These are phyloP conservation scores for Orgyia antiqua DNA, from an alignment of 2,888 invertebrate genomes.

Conservation along the genomic window DNA sequence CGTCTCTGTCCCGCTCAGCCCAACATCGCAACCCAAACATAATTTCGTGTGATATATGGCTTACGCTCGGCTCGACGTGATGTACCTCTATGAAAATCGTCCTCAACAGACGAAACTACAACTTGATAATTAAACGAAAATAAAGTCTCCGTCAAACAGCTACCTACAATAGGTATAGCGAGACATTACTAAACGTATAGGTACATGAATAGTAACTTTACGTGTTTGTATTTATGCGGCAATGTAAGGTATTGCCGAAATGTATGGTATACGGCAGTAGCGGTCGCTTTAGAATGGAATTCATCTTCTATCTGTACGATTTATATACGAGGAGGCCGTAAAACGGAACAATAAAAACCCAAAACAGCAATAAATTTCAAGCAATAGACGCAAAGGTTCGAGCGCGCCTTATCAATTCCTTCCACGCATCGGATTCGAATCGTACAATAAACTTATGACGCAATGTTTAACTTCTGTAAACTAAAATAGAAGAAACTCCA, in stretches of 20 bases:
- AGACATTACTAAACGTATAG: conserved; percentile 5
- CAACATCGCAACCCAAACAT: conserved; percentile 58
- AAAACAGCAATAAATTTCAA: conserved; percentile 79
- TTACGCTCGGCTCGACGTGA: conserved; percentile 56
- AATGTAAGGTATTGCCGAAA: conserved; percentile 46
- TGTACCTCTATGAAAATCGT: conserved; percentile 64
- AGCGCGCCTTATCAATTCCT: conserved; percentile 76
- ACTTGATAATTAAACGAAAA: conserved; percentile 40
- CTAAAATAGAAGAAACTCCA: conserved; percentile 16
- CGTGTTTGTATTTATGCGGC: conserved; percentile 34
- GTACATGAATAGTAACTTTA: conserved; percentile 19
- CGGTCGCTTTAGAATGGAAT: conserved; percentile 67
- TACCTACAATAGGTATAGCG: conserved; percentile 26
- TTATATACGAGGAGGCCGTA: conserved; percentile 76
- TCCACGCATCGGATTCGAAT: conserved; percentile 66
- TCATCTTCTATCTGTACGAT: conserved; percentile 76
- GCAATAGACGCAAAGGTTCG: conserved; percentile 78
- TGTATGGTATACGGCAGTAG: conserved; percentile 58
- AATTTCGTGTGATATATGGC: conserved; percentile 75
- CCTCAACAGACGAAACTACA: conserved; percentile 36
- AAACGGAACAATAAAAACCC: conserved; percentile 80
- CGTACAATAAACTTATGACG: conserved; percentile 73
- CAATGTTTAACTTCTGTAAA: conserved; percentile 32
- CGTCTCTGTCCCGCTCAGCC: conserved; percentile 66
- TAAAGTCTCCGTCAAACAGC: conserved; percentile 30